Conservation (phyloP, 2,888 invertebrate genomes). For the Taphrorychus bicolor region DNA sequence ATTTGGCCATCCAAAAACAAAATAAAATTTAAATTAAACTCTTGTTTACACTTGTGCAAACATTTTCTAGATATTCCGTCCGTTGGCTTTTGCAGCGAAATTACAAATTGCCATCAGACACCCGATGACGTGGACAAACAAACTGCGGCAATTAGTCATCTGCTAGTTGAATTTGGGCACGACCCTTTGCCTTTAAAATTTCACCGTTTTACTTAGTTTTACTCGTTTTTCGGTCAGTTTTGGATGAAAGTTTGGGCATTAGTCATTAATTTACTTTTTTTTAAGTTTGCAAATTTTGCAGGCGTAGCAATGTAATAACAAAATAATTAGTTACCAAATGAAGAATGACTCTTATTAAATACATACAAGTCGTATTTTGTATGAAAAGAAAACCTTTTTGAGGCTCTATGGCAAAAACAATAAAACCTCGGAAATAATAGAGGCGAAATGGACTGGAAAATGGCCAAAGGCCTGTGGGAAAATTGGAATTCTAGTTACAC, state of each 20-base stretch:
- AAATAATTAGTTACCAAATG: no score
- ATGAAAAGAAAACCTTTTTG: no score
- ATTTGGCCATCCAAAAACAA: no score
- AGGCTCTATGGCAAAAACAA: background rate
- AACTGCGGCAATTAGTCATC: slow-evolving; percentile 30
- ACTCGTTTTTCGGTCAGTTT: background rate
- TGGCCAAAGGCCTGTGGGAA: background rate
- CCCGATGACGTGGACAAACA: slow-evolving; percentile 22
- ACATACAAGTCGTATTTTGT: no score
- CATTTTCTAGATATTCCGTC: background rate
- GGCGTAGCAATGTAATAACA: no score
- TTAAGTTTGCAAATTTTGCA: no score
- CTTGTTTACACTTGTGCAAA: slow-evolving; percentile 20
- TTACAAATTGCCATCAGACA: slow-evolving; percentile 26
- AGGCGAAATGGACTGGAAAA: background rate
- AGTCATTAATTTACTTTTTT: background rate
- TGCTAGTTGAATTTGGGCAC: background rate
- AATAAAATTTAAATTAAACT: slow-evolving; percentile 25
- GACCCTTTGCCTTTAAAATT: background rate
- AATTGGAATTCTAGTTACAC: background rate
- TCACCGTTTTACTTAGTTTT: background rate
- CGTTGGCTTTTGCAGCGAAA: slow-evolving; percentile 14
- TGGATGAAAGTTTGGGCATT: background rate
- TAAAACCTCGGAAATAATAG: background rate
- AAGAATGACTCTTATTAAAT: no score